Base-by-base conservation (phyloP, 2,797 vertebrate genomes). In the Allobates femoralis region DNA sequence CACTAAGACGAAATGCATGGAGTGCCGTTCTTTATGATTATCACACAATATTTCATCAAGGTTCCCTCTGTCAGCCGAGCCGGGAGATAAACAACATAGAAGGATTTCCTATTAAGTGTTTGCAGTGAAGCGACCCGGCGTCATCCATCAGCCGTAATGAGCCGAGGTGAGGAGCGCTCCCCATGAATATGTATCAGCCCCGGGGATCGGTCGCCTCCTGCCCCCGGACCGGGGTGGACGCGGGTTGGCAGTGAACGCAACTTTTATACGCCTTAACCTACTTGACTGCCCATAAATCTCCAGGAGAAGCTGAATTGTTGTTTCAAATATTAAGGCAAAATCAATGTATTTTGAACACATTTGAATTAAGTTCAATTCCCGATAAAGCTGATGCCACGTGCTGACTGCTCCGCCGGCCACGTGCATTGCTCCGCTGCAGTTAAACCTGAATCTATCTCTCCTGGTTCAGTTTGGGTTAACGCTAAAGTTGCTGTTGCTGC, bases 121-220 rank as follows among this genome's bases (percentile, higher is more conserved):
- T 28, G 19, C 28, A 81, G 34, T 53, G 67, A 37, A 86, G 85
- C 78, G 23, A 23, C 26, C 32, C 69, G 0, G 37, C 10, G 15
- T 50, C 67, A 81, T 81, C 85, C 60, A 64, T 86, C 78, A 86
- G 67, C 37, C 0, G 26, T 74, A 86, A 86, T 86, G 85, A 81
- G 85, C 69, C 41, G 34, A 30, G 69, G 28, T 28, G 26, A 26
- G 32, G 16, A 32, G 8, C 41, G 55, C 53, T 28, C 19, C 6
- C 21, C 7, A 18, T 62, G 78, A 81, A 75, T 74, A 51, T 55
- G 30, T 81, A 86, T 86, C 15, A 81, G 55, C n/a, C 16, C 11
- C 12, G 23, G 37, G 3, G 69, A 50, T 46, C 5, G 26, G 41
- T 18, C 32, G 19, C 34, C 67, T 19, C 67, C 46, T 14, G 16